Conservation (phyloP, 2,888 invertebrate genomes). For the Trachelus troglodyta region DNA sequence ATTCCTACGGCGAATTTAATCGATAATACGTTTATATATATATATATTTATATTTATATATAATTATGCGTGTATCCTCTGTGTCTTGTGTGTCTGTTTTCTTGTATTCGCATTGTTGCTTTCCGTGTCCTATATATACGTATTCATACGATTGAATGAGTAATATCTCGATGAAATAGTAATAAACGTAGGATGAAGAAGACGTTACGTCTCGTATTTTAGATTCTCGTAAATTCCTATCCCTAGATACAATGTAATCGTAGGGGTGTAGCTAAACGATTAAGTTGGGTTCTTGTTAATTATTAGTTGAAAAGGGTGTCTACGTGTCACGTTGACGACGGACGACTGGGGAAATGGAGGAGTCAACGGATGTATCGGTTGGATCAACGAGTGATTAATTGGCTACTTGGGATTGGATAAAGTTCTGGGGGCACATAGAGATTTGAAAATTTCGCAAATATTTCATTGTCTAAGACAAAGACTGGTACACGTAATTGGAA, state of each 20-base stretch:
- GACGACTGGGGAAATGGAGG: too few species aligned
- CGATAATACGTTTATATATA: slow-evolving; percentile 13
- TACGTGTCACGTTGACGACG: too few species aligned
- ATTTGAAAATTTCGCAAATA: slow-evolving; percentile 16
- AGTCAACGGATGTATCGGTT: too few species aligned
- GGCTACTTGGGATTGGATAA: not conserved
- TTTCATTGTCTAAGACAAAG: slow-evolving; percentile 16
- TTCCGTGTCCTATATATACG: not conserved
- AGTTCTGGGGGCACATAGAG: slow-evolving; percentile 14
- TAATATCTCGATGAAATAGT: not conserved
- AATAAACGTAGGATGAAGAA: slow-evolving; percentile 5
- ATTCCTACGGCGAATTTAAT: slow-evolving; percentile 37
- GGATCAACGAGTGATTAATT: not conserved
- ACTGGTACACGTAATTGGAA: not conserved
- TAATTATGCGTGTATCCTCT: too few species aligned
- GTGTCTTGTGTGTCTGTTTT: too few species aligned
- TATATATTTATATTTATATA: not conserved
- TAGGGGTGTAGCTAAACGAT: too few species aligned
- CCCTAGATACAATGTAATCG: too few species aligned
- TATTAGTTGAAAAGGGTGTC: too few species aligned
- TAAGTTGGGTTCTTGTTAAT: too few species aligned
- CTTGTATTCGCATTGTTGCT: too few species aligned
- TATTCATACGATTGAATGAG: not conserved
- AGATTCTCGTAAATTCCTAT: not conserved
- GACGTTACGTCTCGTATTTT: slow-evolving; percentile 1